Evolutionary conservation across 2,888 invertebrate species (phyloP), one percentile per base, ranked within the genome.

Genomic region (Heteromyza rotundicornis): DNA sequence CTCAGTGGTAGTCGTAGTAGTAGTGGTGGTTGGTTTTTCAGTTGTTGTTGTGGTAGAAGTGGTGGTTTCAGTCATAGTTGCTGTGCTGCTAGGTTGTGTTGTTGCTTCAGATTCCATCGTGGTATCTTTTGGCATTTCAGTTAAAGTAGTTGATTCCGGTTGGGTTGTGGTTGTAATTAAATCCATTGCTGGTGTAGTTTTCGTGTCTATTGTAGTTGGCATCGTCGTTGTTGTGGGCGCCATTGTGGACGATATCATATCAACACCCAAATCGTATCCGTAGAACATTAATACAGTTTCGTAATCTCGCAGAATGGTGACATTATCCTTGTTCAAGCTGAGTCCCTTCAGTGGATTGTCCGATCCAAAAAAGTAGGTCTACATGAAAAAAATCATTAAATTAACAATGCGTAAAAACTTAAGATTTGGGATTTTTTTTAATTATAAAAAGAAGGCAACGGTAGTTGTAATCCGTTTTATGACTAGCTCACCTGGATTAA

Each of bases 341-440:
- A 94, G 82, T 1, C 94, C 94, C 14, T 92, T 92, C 1, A 94
- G 84, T 67, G 93, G 93, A 40, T 93, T 93, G 76, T 94, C 92
- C 72, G 89, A 89, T 17, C 91, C 90, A 63, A 92, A 90, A 74
- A 94, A 91, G 78, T 94, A 94, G 55, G 91, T 93, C 94, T 91
- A 85, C 64, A 10, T 10, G 27, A 27, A 10, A 27, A 27, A 10
- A 27, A 27, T 27, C n/a, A 27, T 27, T 27, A 10, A 27, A n/a
- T n/a, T n/a, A n/a, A n/a, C n/a, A n/a, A n/a, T n/a, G n/a, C n/a
- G n/a, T n/a, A n/a, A n/a, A n/a, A n/a, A n/a, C n/a, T n/a, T n/a
- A n/a, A n/a, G n/a, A n/a, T n/a, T n/a, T n/a, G n/a, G n/a, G n/a
- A n/a, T n/a, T n/a, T n/a, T n/a, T n/a, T n/a, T n/a, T n/a, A n/a